These are phyloP conservation scores for Holotrichia oblita DNA, from an alignment of 1,140 invertebrate genomes.

Conservation along the genomic window DNA sequence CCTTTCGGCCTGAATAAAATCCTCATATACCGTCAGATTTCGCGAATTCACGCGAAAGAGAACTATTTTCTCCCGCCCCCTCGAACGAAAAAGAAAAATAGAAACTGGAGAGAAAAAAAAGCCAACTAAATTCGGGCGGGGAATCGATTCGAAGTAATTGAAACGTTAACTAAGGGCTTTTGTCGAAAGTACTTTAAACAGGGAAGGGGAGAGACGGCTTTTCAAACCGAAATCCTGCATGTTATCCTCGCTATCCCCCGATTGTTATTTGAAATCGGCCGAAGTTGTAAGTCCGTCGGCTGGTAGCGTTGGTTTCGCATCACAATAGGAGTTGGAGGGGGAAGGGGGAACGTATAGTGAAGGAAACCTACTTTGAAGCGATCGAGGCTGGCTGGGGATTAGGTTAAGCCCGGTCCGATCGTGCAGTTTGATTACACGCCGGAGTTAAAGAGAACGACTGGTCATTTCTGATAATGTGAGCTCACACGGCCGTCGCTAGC, in stretches of 20 bases:
- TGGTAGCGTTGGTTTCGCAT: constrained; percentile 44
- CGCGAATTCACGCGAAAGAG: too few species aligned
- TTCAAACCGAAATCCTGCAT: constrained; percentile 47
- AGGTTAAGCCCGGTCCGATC: constrained; percentile 46
- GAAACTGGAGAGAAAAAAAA: constrained; percentile 41
- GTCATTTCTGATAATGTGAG: constrained; percentile 44
- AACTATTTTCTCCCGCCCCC: not conserved
- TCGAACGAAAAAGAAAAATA: not conserved
- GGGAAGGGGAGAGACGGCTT: constrained; percentile 38
- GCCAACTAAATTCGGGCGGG: too few species aligned
- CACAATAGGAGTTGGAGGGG: not conserved
- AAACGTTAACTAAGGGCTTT: constrained; percentile 48
- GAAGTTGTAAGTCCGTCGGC: constrained; percentile 45
- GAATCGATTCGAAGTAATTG: constrained; percentile 43
- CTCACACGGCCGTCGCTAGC: not conserved
- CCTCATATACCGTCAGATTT: too few species aligned
- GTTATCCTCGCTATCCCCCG: constrained; percentile 45
- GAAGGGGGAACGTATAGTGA: too few species aligned
- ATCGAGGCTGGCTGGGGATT: too few species aligned
- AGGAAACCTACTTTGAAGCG: not conserved
- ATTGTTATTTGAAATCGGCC: constrained; percentile 48
- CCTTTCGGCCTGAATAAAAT: too few species aligned
- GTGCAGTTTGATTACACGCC: constrained; percentile 42
- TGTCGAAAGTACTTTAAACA: constrained; percentile 22
- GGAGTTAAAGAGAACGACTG: constrained; percentile 46